Percentiles rank a stretch among this genome's conserved stretches.
Evolutionary conservation across 1,140 invertebrate species (phyloP).

Genomic region (Solen grandis): DNA sequence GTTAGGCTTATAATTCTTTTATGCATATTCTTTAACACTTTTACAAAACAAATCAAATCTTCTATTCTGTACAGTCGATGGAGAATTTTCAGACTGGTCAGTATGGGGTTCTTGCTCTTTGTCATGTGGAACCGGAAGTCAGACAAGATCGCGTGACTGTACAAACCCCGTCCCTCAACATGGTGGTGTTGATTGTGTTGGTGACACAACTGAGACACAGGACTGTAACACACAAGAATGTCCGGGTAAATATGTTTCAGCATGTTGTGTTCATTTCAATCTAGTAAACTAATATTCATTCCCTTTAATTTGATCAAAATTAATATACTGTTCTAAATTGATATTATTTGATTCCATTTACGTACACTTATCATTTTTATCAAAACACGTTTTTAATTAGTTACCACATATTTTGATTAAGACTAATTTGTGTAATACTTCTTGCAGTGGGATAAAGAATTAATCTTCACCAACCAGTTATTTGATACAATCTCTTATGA

Average conservation of each 20-base stretch:
- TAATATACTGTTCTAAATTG: no score
- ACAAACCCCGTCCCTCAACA: constrained; percentile 23
- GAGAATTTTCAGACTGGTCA: constrained; percentile 16
- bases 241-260: constrained; percentile 32
- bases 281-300: no score
- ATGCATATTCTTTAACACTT: background rate
- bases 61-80: constrained; percentile 29
- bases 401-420: background rate
- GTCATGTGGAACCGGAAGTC: constrained; percentile 5
- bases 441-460: no score
- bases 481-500: constrained; percentile 18
- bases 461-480: no score
- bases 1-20: background rate
- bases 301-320: no score
- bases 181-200: background rate
- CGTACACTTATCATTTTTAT: no score
- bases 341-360: no score
- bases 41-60: background rate
- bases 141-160: constrained; percentile 7
- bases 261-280: no score
- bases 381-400: background rate
- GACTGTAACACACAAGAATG: constrained; percentile 3
- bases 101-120: constrained; percentile 6
- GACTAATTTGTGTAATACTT: background rate
- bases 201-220: background rate